Evolutionary conservation across 2,888 invertebrate species (phyloP), one percentile per base, ranked within the genome.

Genomic region (Melanargia galathea): DNA sequence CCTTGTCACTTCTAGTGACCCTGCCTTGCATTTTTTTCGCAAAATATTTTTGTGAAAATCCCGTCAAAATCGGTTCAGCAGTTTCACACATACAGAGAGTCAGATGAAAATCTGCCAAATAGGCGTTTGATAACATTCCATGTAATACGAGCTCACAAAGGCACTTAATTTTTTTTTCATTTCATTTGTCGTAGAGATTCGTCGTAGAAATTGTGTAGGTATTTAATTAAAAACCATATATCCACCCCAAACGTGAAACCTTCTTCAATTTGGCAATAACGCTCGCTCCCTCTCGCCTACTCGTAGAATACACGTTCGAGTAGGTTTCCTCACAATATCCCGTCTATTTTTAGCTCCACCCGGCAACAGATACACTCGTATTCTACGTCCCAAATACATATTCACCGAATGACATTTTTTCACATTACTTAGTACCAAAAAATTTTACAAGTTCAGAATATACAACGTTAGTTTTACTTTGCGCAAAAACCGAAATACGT

Each of bases 301-400:
- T 8, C 2, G n/a, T n/a, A n/a, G n/a, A n/a, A n/a, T 24, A 54
- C 54, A 55, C 11, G 26, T 55, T 26, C 55, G 26, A 55, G 55
- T 43, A 18, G 24, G 26, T 26, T 43, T 16, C 26, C 22, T n/a
- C n/a, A 40, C 6, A 40, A 40, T 16, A 54, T 52, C 13, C 26
- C 26, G 40, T 55, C 55, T 55, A 43, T 55, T 55, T 55, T 55
- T 43, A 55, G 55, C 55, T 43, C 24, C 43, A 26, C 26, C 43
- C 55, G 18, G 11, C 26, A 16, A 24, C 40, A 43, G 55, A 6
- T 26, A 52, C 2, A 5, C 20, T 35, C 22, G 26, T 55, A 43
- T 55, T 38, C n/a, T 54, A 40, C 54, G 24, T 55, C 18, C 40
- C 26, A 26, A 40, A 54, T 55, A n/a, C n/a, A n/a, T n/a, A 24